Base-by-base conservation (phyloP, 2,888 invertebrate species). In the Lagria hirta region DNA sequence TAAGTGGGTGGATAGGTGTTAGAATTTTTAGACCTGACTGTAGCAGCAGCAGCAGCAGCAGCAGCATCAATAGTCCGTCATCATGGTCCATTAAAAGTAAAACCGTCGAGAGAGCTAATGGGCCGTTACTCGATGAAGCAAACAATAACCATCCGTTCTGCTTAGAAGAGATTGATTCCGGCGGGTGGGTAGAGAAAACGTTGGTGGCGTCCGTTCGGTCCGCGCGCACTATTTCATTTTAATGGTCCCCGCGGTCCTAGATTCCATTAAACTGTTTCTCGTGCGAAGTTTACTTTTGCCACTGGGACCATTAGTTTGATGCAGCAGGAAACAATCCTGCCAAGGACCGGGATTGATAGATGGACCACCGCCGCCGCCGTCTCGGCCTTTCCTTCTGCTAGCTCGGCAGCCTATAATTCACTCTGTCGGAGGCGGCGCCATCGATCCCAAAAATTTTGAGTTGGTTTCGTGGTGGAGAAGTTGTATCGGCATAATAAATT, bases 181-280 rank as follows among this genome's bases (percentile, higher is more conserved):
- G 56, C 48, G 45, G 46, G 47, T 38, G 44, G 43, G 27, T 43
- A 52, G 49, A 49, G 45, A 49, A 45, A 40, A 48, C 51, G 51
- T n/a, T n/a, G n/a, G n/a, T n/a, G 49, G 51, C 54, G 53, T 56
- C 54, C 51, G 52, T 58, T 60, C 61, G 56, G 60, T 60, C 58
- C 57, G 61, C 60, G 61, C 55, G 61, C 68, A 72, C 67, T 75
- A 75, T 75, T 75, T 76, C 75, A 76, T 75, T 75, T 75, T 75
- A 75, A 75, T 75, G 75, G 75, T 72, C 73, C 73, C 75, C 68
- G 68, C 70, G 73, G 70, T 68, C 72, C 73, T 68, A 72, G 73
- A 75, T 75, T 75, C 75, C 76, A 76, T 76, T 75, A 76, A 74
- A 75, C 73, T 73, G 74, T 73, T 74, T 72, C 72, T 72, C 71